Conservation (phyloP, 2,797 vertebrate genomes). For the Champsocephalus gunnari region DNA sequence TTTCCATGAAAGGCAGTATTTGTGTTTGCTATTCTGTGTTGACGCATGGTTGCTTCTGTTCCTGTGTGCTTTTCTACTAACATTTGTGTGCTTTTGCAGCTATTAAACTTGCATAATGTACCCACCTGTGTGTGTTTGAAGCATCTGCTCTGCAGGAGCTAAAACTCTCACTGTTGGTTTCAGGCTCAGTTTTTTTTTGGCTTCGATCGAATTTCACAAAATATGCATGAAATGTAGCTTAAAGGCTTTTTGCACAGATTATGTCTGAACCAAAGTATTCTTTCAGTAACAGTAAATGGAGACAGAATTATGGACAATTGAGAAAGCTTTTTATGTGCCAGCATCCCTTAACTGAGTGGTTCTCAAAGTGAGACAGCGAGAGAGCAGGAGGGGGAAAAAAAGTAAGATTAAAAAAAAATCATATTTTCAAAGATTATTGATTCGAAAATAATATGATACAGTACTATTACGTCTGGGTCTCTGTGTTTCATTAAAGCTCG, state of each 20-base stretch:
- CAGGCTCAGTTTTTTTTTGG: background rate
- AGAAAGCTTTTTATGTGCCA: background rate
- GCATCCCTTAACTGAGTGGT: background rate
- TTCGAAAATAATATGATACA: too few relatives aligned
- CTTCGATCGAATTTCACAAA: background rate
- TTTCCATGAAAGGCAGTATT: background rate
- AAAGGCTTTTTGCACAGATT: background rate
- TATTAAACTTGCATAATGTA: slow-evolving; percentile 6
- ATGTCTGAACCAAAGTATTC: background rate
- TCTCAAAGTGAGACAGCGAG: too few relatives aligned
- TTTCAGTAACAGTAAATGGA: background rate
- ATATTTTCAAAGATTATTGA: too few relatives aligned
- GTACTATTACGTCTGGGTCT: too few relatives aligned
- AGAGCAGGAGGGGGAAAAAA: too few relatives aligned
- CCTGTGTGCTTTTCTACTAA: slow-evolving; percentile 15
- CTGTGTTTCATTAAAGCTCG: too few relatives aligned
- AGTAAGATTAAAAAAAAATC: too few relatives aligned
- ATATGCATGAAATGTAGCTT: background rate
- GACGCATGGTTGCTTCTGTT: slow-evolving; percentile 24
- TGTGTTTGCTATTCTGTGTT: slow-evolving; percentile 20
- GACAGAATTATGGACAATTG: background rate
- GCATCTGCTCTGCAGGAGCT: slow-evolving; percentile 4
- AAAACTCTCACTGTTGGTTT: background rate
- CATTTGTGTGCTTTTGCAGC: background rate
- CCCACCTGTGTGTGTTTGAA: slow-evolving; percentile 5